Conservation (phyloP, 1,140 invertebrate species). For the Leptinotarsa defecta region DNA sequence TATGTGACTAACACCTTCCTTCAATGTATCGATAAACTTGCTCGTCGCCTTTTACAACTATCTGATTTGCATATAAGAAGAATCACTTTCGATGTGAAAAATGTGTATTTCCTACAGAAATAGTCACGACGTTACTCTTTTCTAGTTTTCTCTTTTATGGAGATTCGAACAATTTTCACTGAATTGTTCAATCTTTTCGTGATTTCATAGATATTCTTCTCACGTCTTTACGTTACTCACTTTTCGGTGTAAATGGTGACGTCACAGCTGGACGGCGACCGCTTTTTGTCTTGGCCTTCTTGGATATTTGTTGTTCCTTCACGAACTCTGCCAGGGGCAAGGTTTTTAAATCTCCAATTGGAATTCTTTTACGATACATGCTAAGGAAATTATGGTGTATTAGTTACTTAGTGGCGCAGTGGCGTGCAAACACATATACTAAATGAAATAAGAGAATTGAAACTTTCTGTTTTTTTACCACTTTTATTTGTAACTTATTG, state of each 20-base stretch:
- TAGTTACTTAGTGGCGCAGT: neutral
- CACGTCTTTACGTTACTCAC: slow-evolving; percentile 7
- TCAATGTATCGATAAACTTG: too few relatives aligned
- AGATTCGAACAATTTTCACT: neutral
- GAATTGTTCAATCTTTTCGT: slow-evolving; percentile 1
- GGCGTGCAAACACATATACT: neutral
- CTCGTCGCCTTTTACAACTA: neutral
- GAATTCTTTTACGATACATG: slow-evolving; percentile 30
- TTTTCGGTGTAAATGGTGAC: slow-evolving; percentile 1
- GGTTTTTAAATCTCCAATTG: slow-evolving; percentile 34
- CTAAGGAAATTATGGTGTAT: slow-evolving; percentile 8
- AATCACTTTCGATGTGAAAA: neutral
- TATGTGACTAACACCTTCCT: too few relatives aligned
- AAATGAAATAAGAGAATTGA: too few relatives aligned
- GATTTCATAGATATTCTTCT: neutral
- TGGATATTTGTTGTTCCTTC: slow-evolving; percentile 5
- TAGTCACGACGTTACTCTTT: neutral
- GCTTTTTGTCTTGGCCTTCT: slow-evolving; percentile 3
- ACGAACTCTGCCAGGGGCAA: slow-evolving; percentile 26
- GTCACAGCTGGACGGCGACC: neutral
- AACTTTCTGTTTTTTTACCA: too few relatives aligned
- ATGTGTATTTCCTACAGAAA: neutral
- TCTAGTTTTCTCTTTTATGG: slow-evolving; percentile 6
- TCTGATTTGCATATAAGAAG: neutral
- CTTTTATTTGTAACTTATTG: too few relatives aligned